phyloP scores from a whole-genome alignment of 2,888 invertebrate species.

The Heliothis peltigera region DNA sequence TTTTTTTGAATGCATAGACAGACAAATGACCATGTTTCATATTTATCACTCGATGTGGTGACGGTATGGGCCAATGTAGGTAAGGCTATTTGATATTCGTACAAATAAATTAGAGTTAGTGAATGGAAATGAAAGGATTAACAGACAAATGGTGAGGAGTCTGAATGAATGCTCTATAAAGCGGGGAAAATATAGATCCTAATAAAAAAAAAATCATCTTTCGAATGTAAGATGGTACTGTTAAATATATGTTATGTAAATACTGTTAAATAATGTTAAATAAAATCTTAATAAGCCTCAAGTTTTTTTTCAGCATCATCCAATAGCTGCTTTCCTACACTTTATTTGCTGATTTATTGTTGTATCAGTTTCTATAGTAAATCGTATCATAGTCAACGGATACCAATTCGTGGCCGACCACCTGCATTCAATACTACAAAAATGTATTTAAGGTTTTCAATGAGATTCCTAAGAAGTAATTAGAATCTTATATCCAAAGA shows the following conservation, averaged over 20 bases:
- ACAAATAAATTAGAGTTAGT: constrained; percentile 7
- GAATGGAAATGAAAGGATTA: constrained; percentile 13
- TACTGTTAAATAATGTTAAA: too few species aligned
- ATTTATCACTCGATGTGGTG: constrained; percentile 66
- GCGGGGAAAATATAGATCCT: not conserved
- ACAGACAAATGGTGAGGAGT: not conserved
- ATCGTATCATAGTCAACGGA: not conserved
- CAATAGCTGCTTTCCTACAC: too few species aligned
- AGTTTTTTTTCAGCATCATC: too few species aligned
- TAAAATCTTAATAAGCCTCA: too few species aligned
- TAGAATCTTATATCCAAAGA: not conserved
- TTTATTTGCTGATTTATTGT: too few species aligned
- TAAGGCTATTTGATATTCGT: not conserved
- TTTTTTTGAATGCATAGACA: too few species aligned
- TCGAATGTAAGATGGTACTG: not conserved
- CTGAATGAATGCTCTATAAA: not conserved
- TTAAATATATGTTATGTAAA: too few species aligned
- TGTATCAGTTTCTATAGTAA: too few species aligned
- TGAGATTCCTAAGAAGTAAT: not conserved
- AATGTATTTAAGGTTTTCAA: not conserved
- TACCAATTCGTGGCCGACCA: not conserved
- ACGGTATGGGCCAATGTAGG: too few species aligned
- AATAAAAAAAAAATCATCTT: not conserved
- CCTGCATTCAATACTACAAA: not conserved
- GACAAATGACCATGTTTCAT: too few species aligned